Base-by-base conservation (phyloP, 2,888 invertebrate species). In the Meiosimyza decipiens region DNA sequence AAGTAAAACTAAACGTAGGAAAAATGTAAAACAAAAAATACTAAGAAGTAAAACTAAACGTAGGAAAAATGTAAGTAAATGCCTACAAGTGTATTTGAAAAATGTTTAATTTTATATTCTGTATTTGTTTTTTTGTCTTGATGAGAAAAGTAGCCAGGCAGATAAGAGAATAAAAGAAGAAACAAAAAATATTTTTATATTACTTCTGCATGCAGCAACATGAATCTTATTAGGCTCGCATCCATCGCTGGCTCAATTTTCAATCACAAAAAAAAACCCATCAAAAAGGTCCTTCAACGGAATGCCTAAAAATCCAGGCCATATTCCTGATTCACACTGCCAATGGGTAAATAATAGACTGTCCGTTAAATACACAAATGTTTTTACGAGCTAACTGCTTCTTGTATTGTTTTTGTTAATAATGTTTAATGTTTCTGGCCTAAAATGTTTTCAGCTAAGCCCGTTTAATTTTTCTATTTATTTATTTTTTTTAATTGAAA, bases 11-110 rank as follows among this genome's bases (percentile, higher is more conserved):
- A 28, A 64, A 51, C 49, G 50, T 18, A 67, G 47, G 3, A 4
- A 28, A 54, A 71, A 67, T 55, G 65, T 71, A 73, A 71, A n/a
- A n/a, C n/a, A n/a, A 63, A 9, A 49, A 64, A 15, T 13, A 22
- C 6, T 9, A n/a, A 50, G 47, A 59, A 50, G 52, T 50, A 51
- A 54, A n/a, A 3, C 16, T 55, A 28, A 64, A 51, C 49, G 50
- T 18, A 67, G 47, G 3, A 4, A 28, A 54, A 71, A 67, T 55
- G 65, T 71, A 73, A 71, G 71, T 64, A 68, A 73, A 73, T 73
- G 73, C 71, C 71, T 68, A 57, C 64, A 64, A 73, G 73, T 71
- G 63, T 64, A 71, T 71, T 64, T 64, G 67, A 67, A 51, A 57
- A 57, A 40, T 62, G 62, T 62, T 16, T 22, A 18, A 55, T 55